Conservation (phyloP, 2,797 vertebrate species). For the Argya squamiceps region DNA sequence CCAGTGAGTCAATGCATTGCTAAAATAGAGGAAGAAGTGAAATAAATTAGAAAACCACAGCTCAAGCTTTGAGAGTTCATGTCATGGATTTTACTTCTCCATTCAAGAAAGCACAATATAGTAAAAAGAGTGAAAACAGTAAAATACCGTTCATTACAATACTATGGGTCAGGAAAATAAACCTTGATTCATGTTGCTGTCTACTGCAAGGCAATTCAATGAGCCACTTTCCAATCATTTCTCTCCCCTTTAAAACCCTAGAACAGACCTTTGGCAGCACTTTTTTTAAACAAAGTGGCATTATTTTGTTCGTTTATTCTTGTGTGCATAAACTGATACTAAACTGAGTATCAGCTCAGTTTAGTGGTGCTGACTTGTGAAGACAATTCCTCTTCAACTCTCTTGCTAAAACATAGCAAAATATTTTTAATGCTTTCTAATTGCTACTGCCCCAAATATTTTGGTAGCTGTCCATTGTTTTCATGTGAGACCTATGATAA, state of each 20-base stretch:
- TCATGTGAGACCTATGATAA: neutral
- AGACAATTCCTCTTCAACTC: neutral
- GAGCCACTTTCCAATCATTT: neutral
- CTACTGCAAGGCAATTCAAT: neutral
- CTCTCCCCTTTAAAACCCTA: neutral
- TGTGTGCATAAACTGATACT: neutral
- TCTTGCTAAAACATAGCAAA: neutral
- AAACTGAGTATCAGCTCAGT: neutral
- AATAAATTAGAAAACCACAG: neutral
- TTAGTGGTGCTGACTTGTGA: neutral
- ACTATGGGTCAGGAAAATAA: neutral
- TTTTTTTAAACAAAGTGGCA: fast-evolving
- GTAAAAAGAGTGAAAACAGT: neutral
- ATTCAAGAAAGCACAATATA: neutral
- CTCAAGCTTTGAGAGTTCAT: neutral
- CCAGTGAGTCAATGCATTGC: neutral
- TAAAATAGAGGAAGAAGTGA: neutral
- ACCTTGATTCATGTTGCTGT: neutral
- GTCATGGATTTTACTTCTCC: neutral
- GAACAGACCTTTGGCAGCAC: neutral
- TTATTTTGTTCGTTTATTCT: neutral
- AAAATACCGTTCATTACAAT: neutral
- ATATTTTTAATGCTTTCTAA: neutral
- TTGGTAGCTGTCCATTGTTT: neutral
- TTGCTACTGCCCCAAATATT: neutral